Evolutionary conservation across 2,797 vertebrate genomes (phyloP), one percentile per base, ranked within the genome.

Genomic region (Protosalanx chinensis): DNA sequence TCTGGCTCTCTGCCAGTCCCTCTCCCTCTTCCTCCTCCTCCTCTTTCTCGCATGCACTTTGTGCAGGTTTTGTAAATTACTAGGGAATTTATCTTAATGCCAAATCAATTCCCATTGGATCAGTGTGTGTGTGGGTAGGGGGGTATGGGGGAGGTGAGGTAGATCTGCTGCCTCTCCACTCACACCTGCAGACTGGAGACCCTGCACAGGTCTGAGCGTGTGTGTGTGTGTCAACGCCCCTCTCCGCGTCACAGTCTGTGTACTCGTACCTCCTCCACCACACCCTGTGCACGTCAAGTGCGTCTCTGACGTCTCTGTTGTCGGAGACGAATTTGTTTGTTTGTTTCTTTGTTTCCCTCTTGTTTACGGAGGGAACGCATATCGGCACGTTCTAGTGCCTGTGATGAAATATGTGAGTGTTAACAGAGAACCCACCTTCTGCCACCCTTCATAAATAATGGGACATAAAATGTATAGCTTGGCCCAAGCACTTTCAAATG

Each of bases 361-460:
- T 13, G 41, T 46, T 46, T 46, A 46, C 5, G 41, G 12, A 8
- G 41, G 41, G 41, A 12, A 13, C 41, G 13, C 41, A 70, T 76
- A 70, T 70, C 7, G 70, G 20, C 29, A 72, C 57, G 75, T 79
- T 71, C 13, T 74, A 84, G 79, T 79, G 72, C 46, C 41, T 58
- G 64, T 16, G 20, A 64, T 69, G 35, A 63, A 67, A 67, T 68
- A 13, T 15, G 41, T 63, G 60, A 62, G 69, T 70, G 68, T 62
- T 77, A 66, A 81, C 70, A 75, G 64, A 74, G 70, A 81, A 78
- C 68, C 74, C 64, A 18, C 23, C 15, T 60, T 75, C 58, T 73
- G 53, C 79, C 76, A 78, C 72, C 79, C 66, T 30, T 33, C 68
- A 76, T 88, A 71, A 83, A 86, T 82, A 87, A 85, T 84, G 74